Base-by-base conservation (phyloP, 2,888 invertebrate species). In the Eupeodes latifasciatus region DNA sequence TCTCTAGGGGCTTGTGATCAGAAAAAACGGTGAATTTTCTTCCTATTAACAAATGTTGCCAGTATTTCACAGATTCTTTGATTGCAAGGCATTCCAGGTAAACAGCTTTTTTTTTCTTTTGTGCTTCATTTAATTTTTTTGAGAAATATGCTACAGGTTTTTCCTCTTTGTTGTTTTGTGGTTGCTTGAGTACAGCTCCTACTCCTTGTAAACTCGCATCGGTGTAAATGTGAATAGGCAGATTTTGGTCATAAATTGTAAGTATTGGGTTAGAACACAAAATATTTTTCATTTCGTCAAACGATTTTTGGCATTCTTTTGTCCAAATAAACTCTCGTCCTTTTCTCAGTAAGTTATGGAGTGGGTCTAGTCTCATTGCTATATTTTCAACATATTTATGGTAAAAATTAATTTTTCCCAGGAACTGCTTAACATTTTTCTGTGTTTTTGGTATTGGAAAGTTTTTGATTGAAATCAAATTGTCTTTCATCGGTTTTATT, bases 31-130 rank as follows among this genome's bases (percentile, higher is more conserved):
- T 83, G 59, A 90, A 86, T 51, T 62, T 47, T 80, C 61, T 90
- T 4, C 78, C 79, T 72, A 89, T 89, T 1, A 89, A 74, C 61
- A 72, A 71, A 62, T 90, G 79, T 66, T 89, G 85, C 89, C 86
- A 90, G 79, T 89, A 90, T 76, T 79, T 89, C 51, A 85, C 59
- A 72, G 87, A 40, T 61, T 89, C 81, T 76, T 86, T 90, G 12
- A 90, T 90, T 44, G 89, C 90, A 27, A 85, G 47, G 59, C 84
- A 89, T 89, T 89, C 89, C 27, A 87, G 64, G 59, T 86, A 88
- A 67, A 89, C 81, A 11, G 71, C 27, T 53, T 88, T 74, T 74
- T 83, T 90, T 89, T 11, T 59, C 14, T 59, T 34, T 36, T 59
- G 27, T 27, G 27, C 27, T 27, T 27, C 27, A 27, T 27, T 27